Evolutionary conservation across 2,113 vertebrate genomes (phyloP).

Genomic region (Meriones unguiculatus): DNA sequence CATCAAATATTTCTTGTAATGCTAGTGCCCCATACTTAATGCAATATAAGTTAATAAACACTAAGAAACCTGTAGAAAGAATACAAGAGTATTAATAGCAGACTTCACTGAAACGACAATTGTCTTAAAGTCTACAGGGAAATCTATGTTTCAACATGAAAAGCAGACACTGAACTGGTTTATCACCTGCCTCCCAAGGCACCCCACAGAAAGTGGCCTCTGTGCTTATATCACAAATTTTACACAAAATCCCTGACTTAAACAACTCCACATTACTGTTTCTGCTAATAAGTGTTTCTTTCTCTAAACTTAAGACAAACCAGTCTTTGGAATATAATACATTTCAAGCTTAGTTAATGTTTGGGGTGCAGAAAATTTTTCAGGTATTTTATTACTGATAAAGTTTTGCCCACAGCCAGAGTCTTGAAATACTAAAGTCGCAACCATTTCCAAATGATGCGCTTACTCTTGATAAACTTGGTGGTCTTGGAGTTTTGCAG

Average conservation of each 20-base stretch:
- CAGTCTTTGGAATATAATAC: constrained; percentile 3
- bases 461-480: constrained; percentile 99
- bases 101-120: no score
- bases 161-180: not conserved
- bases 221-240: not conserved
- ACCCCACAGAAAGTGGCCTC: not conserved
- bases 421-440: not conserved
- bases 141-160: not conserved
- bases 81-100: constrained; percentile 43
- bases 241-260: not conserved
- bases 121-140: not conserved
- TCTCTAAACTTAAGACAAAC: not conserved
- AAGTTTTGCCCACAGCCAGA: not conserved
- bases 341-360: not conserved
- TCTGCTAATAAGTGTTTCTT: not conserved
- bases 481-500: constrained; percentile 99
- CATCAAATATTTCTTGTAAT: constrained; percentile 98
- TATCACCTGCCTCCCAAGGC: not conserved
- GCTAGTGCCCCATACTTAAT: constrained; percentile 97
- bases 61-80: constrained; percentile 94
- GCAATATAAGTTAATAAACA: constrained; percentile 97
- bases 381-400: constrained; percentile 22
- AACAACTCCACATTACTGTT: not conserved
- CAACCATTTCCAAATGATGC: not conserved
- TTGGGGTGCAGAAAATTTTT: not conserved